phyloP scores from a whole-genome alignment of 2,888 invertebrate species.

The Mythimna lalbum region DNA sequence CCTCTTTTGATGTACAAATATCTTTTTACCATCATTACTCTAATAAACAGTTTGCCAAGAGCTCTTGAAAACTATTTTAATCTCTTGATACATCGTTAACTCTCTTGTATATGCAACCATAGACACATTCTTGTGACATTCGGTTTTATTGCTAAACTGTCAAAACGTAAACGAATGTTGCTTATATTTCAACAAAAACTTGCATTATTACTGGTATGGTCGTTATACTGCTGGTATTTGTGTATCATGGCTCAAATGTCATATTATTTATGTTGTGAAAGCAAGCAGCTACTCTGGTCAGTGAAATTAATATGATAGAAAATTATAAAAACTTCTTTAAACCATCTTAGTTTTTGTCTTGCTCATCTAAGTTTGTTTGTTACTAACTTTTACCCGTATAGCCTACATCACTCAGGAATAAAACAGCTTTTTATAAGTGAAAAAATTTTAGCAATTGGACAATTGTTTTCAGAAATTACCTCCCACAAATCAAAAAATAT shows the following conservation, averaged over 20 bases:
- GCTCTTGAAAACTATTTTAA: background rate
- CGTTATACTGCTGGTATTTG: slow-evolving; percentile 11
- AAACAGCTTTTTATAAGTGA: no score
- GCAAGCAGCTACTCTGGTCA: background rate
- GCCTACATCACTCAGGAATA: no score
- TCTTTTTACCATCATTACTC: slow-evolving; percentile 13
- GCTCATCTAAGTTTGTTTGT: background rate
- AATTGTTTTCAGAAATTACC: no score
- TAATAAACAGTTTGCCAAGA: slow-evolving; percentile 19
- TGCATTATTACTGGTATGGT: slow-evolving; percentile 14
- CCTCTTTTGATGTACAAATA: background rate
- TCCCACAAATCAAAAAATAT: no score
- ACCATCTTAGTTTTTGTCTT: background rate
- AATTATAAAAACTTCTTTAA: background rate
- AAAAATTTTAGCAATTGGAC: no score
- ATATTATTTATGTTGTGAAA: slow-evolving; percentile 27
- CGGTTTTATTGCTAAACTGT: slow-evolving; percentile 17
- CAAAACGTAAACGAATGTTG: slow-evolving; percentile 30
- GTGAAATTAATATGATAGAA: slow-evolving; percentile 8
- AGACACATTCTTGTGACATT: slow-evolving; percentile 25
- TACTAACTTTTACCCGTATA: no score
- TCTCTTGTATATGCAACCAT: background rate
- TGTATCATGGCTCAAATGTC: slow-evolving; percentile 27
- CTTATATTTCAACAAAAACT: slow-evolving; percentile 40
- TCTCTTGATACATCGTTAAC: slow-evolving; percentile 26